phyloP scores from a whole-genome alignment of 2,113 vertebrate genomes.

The Lontra canadensis region DNA sequence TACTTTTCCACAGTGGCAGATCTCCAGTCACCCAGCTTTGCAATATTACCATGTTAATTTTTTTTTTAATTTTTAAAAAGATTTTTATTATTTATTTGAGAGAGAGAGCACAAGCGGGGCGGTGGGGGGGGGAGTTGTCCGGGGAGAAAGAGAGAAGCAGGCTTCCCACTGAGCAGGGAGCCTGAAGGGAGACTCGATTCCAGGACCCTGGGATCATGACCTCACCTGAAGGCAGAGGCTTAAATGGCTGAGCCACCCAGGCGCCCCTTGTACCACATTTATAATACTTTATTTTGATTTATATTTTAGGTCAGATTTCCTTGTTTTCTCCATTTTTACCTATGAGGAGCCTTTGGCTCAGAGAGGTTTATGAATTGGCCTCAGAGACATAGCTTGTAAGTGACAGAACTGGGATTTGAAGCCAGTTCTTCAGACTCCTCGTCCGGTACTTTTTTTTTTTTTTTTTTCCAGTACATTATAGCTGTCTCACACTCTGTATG shows the following conservation, averaged over 20 bases:
- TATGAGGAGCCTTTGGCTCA: conserved; percentile 28
- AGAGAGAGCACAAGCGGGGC: neutral
- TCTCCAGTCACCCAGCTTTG: conserved; percentile 24
- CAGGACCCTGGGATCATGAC: neutral
- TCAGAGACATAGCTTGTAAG: conserved; percentile 34
- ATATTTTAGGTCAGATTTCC: conserved; percentile 19
- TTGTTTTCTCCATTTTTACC: conserved; percentile 36
- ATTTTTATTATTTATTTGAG: neutral
- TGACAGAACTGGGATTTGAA: conserved; percentile 52
- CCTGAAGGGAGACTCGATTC: neutral
- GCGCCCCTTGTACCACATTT: neutral
- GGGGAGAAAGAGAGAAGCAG: neutral
- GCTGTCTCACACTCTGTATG: neutral
- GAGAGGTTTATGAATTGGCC: conserved; percentile 44
- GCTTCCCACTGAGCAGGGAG: neutral
- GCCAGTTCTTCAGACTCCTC: conserved; percentile 34
- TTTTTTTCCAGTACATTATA: conserved; percentile 34
- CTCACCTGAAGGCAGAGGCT: neutral
- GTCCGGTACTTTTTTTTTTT: conserved; percentile 34
- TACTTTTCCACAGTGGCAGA: neutral
- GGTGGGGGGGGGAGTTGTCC: too few relatives aligned
- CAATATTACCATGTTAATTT: neutral
- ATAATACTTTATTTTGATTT: conserved; percentile 8
- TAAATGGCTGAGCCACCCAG: neutral
- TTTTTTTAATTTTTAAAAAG: neutral